Evolutionary conservation across 2,797 vertebrate species (phyloP).

Genomic region (Synaphobranchus kaupii): DNA sequence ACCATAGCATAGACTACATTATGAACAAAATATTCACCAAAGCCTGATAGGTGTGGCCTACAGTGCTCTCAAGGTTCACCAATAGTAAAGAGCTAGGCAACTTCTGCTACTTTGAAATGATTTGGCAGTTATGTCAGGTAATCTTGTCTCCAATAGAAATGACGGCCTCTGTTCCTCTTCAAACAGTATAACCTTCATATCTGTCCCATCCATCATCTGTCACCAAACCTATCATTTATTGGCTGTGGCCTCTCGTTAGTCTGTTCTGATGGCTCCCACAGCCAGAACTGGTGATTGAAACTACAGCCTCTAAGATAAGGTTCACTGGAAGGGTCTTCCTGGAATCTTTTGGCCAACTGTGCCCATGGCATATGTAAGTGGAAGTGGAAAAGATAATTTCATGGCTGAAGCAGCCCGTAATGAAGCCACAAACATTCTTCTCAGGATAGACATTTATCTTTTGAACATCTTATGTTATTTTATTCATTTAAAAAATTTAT

Average conservation of each 20-base stretch:
- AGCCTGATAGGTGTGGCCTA: not conserved
- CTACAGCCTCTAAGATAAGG: constrained; percentile 12
- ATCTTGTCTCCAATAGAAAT: not conserved
- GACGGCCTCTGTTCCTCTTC: not conserved
- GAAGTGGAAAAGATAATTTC: not conserved
- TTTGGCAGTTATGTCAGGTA: not conserved
- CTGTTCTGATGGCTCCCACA: not conserved
- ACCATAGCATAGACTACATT: not conserved
- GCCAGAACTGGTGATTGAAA: constrained; percentile 7
- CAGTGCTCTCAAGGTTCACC: not conserved
- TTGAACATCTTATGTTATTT: not conserved
- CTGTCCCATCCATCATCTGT: constrained; percentile 4
- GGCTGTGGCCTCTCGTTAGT: not conserved
- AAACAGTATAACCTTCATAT: not conserved
- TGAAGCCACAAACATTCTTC: not conserved
- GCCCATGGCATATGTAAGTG: not conserved
- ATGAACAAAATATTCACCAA: not conserved
- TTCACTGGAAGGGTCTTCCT: not conserved
- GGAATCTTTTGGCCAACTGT: not conserved
- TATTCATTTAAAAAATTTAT: too few relatives aligned
- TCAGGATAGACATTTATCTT: not conserved
- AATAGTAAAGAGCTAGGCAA: not conserved
- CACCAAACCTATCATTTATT: constrained; percentile 5
- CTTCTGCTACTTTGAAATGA: not conserved
- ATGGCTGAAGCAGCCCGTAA: not conserved